A percentile compares a stretch with the other conserved stretches of the same genome.
Conservation (phyloP, 2,888 invertebrate genomes). For the Eupsilia transversa region DNA sequence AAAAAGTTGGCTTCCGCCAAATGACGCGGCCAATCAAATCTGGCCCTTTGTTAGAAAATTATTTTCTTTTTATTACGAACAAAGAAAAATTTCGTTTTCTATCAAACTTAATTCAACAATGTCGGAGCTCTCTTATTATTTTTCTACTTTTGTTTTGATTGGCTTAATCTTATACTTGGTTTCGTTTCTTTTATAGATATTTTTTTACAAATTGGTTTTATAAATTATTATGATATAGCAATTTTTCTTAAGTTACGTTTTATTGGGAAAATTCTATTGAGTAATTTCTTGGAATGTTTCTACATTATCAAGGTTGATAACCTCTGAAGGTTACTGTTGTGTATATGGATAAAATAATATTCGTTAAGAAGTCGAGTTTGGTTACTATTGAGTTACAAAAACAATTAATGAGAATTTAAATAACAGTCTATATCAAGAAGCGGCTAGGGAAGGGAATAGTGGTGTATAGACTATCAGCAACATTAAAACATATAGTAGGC, state of each 20-base stretch:
- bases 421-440: not conserved
- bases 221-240: conserved; percentile 31
- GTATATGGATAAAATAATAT: not conserved
- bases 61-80: conserved; percentile 70
- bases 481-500: too few relatives aligned
- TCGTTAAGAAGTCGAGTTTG: not conserved
- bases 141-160: conserved; percentile 68
- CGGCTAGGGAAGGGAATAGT: too few relatives aligned
- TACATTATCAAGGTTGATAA: not conserved
- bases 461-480: not conserved
- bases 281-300: not conserved
- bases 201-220: conserved; percentile 33
- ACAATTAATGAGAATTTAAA: not conserved
- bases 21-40: conserved; percentile 69
- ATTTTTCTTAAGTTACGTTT: conserved; percentile 29
- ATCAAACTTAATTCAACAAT: conserved; percentile 76
- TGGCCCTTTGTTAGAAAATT: conserved; percentile 67
- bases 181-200: conserved; percentile 41
- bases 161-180: conserved; percentile 52
- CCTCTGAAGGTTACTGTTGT: not conserved
- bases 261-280: conserved; percentile 22
- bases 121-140: conserved; percentile 65
- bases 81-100: conserved; percentile 73
- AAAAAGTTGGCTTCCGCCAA: conserved; percentile 49
- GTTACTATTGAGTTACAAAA: not conserved